Evolutionary conservation across 2,113 vertebrate genomes (phyloP).

Genomic region (Hydrolagus affinis): DNA sequence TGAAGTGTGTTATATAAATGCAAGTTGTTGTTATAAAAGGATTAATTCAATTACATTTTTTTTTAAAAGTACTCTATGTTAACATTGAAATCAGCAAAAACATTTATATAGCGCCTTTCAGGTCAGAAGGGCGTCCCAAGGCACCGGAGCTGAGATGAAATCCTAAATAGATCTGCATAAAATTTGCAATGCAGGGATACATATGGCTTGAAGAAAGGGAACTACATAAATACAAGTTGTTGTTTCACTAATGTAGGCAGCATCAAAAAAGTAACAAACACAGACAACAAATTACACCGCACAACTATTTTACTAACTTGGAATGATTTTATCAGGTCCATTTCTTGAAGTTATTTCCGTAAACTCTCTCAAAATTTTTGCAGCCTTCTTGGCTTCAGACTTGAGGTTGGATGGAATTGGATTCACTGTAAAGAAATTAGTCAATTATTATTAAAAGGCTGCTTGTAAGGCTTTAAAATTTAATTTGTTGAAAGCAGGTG

Average conservation of each 20-base stretch:
- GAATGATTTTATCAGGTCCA: slow-evolving; percentile 92
- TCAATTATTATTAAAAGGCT: neutral
- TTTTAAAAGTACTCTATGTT: too few relatives aligned
- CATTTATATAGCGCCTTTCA: too few relatives aligned
- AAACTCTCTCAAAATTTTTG: slow-evolving; percentile 90
- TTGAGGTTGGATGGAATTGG: slow-evolving; percentile 85
- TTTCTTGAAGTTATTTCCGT: slow-evolving; percentile 82
- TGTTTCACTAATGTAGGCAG: neutral
- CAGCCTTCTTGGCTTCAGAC: slow-evolving; percentile 91
- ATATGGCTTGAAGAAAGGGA: neutral
- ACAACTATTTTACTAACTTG: slow-evolving; percentile 52
- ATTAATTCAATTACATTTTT: too few relatives aligned
- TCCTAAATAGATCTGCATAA: neutral
- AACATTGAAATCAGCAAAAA: too few relatives aligned
- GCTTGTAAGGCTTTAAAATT: neutral
- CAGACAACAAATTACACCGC: neutral
- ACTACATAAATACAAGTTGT: too few relatives aligned
- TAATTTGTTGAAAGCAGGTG: neutral
- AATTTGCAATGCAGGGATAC: neutral
- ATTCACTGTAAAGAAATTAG: slow-evolving; percentile 67
- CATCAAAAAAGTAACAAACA: neutral
- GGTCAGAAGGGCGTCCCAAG: too few relatives aligned
- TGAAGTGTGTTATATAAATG: too few relatives aligned
- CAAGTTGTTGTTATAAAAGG: too few relatives aligned
- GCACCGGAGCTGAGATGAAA: too few relatives aligned